Base-by-base conservation (phyloP, 2,888 invertebrate genomes). In the Alviniconcha strummeri region DNA sequence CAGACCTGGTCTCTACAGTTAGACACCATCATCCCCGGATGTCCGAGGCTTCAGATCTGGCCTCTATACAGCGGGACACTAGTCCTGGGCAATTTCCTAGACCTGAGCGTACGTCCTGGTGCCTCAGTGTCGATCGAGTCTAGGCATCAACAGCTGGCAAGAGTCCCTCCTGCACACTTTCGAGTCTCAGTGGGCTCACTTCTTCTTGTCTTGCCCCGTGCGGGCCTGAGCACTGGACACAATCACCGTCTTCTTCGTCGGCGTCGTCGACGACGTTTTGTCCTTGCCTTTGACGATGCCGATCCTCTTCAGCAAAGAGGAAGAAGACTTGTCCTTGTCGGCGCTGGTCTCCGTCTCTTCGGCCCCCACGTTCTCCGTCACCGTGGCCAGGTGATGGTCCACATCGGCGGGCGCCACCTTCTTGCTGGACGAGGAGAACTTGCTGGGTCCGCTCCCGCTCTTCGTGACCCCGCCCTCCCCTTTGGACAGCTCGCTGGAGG, bases 251-350 rank as follows among this genome's bases (percentile, higher is more conserved):
- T 88, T 88, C 13, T 84, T 79, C 9, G 86, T 84, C 67, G 88
- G 87, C 54, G 85, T 85, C 78, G 87, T 75, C 55, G 86, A 84
- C 5, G 84, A 56, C 0, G 88, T 84, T 82, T 89, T 89, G 57
- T 89, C 89, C 79, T 90, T 91, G 64, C 87, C 85, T 85, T 89
- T 91, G 19, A 71, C 79, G 15, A 85, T 84, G 19, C 90, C 90
- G 1, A 91, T 88, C 71, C 89, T 86, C 85, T 90, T 89, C 36
- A 90, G 87, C 56, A 90, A 84, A 8, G 90, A 90, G 1, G 89
- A 87, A 3, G 90, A 86, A 87, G 86, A 87, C 36, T 87, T 88
- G 57, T 87, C 87, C 15, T 84, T 81, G 15, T 80, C 69, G 4
- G 84, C 80, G 13, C 75, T 67, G 7, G 71, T 79, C 57, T 86